Conservation (phyloP, 2,888 invertebrate genomes). For the Agrochola litura region DNA sequence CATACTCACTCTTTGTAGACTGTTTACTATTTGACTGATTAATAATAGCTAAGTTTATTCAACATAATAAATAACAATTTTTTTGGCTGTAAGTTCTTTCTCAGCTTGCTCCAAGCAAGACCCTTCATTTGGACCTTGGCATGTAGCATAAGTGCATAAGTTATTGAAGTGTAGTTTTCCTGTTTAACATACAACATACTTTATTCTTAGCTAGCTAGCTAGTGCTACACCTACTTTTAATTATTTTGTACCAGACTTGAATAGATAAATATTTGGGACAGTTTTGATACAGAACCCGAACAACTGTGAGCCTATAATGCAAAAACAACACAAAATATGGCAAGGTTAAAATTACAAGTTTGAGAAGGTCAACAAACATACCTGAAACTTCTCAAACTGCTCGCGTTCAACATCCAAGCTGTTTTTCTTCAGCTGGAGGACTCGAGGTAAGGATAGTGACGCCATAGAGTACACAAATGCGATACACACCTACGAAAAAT, state of each 20-base stretch:
- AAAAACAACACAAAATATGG: constrained; percentile 26
- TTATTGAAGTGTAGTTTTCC: constrained; percentile 22
- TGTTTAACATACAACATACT: neutral
- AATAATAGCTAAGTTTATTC: constrained; percentile 7
- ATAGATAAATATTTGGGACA: neutral
- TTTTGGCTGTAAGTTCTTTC: neutral
- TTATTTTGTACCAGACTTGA: neutral
- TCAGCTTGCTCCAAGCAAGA: constrained; percentile 10
- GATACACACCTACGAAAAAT: constrained; percentile 74
- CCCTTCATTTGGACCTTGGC: constrained; percentile 6
- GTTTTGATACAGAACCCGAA: neutral
- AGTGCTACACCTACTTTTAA: neutral
- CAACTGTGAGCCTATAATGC: neutral
- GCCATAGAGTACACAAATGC: constrained; percentile 91
- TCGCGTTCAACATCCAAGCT: constrained; percentile 95
- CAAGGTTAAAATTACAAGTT: constrained; percentile 52
- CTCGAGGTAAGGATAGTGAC: constrained; percentile 93
- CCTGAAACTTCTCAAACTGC: constrained; percentile 96
- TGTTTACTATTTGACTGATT: neutral
- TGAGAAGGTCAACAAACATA: constrained; percentile 74
- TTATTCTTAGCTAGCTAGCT: neutral
- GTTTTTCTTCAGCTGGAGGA: constrained; percentile 93
- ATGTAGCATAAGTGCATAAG: neutral
- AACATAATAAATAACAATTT: neutral
- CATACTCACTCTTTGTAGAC: neutral